phyloP scores from a whole-genome alignment of 2,797 vertebrate species.

The Eulemur mongoz region DNA sequence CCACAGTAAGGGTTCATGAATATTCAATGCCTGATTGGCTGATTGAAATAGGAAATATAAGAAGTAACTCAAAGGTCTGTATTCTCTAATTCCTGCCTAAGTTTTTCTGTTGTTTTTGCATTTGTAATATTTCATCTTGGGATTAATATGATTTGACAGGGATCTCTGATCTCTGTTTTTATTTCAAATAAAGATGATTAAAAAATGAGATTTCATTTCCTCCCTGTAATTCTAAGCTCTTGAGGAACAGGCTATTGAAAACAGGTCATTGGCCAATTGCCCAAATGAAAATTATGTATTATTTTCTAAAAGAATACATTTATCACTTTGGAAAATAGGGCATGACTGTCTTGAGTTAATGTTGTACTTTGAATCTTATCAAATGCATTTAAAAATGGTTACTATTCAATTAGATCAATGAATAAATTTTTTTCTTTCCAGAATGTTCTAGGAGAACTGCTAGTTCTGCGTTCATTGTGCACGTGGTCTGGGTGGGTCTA shows the following conservation, averaged over 20 bases:
- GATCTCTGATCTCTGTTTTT: not conserved
- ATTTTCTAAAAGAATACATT: not conserved
- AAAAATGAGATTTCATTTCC: not conserved
- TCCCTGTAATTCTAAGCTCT: not conserved
- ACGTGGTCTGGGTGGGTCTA: not conserved
- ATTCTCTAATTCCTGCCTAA: not conserved
- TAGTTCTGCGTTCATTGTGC: not conserved
- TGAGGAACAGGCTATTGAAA: not conserved
- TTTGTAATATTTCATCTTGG: not conserved
- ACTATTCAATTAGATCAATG: not conserved
- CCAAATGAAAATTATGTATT: not conserved
- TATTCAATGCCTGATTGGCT: not conserved
- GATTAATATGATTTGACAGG: not conserved
- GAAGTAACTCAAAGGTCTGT: not conserved
- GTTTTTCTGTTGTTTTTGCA: not conserved
- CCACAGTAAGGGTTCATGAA: not conserved
- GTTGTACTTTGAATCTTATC: slow-evolving; percentile 4
- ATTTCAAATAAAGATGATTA: not conserved
- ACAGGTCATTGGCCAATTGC: not conserved
- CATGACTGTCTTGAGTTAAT: not conserved
- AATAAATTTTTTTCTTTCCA: not conserved
- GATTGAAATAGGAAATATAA: not conserved
- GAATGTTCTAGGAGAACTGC: not conserved
- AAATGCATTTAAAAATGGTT: not conserved
- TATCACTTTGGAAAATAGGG: not conserved